Conservation (phyloP, 2,888 invertebrate genomes). For the Trachelus stipa region DNA sequence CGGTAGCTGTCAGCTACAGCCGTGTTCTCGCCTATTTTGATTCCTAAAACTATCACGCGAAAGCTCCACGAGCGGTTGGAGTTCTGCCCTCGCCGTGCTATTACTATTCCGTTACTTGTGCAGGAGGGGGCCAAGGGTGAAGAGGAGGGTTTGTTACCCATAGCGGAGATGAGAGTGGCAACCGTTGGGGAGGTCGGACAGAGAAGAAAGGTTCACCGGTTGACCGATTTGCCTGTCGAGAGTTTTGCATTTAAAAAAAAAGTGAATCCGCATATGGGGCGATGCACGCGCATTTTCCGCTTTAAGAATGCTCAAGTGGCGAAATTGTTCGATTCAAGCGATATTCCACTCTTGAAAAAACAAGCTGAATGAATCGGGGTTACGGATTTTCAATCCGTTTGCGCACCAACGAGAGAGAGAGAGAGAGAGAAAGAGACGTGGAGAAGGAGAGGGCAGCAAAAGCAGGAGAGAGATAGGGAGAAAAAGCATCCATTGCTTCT, state of each 20-base stretch:
- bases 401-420: neutral
- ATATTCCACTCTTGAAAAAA: constrained; percentile 33
- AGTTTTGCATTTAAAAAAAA: neutral
- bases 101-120: neutral
- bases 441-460: too few relatives aligned
- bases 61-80: neutral
- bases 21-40: constrained; percentile 11
- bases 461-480: neutral
- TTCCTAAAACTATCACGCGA: neutral
- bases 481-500: neutral
- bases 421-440: too few relatives aligned
- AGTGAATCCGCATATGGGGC: neutral
- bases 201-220: neutral
- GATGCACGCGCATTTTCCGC: constrained; percentile 25
- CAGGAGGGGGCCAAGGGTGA: too few relatives aligned
- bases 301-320: constrained; percentile 23
- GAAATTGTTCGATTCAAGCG: constrained; percentile 18
- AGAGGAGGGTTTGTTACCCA: neutral
- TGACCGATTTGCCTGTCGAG: neutral
- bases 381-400: neutral
- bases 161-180: neutral
- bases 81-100: neutral
- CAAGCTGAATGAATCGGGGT: constrained; percentile 22
- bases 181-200: neutral
- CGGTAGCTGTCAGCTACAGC: constrained; percentile 27